Percentiles rank a stretch among this genome's conserved stretches.
Conservation (phyloP, 2,888 invertebrate genomes). For the Linnaemya tessellans region DNA sequence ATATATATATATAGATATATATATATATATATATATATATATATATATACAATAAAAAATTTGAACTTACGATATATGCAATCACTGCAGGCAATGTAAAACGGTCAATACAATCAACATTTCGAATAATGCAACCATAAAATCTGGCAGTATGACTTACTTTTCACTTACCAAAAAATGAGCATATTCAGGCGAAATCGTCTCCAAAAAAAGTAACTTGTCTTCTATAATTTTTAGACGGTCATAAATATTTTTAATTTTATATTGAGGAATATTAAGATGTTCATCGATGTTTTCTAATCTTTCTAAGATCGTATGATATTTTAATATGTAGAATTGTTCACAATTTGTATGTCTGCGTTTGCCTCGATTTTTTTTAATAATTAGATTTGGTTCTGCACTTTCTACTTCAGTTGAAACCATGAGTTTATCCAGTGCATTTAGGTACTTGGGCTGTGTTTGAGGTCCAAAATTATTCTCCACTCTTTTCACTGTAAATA, state of each 20-base stretch:
- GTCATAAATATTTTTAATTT: conserved; percentile 87
- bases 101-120: too few species aligned
- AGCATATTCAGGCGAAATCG: conserved; percentile 92
- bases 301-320: conserved; percentile 86
- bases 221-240: conserved; percentile 90
- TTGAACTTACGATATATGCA: too few species aligned
- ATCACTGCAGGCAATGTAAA: too few species aligned
- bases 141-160: too few species aligned
- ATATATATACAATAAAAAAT: too few species aligned
- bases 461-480: conserved; percentile 89
- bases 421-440: conserved; percentile 84
- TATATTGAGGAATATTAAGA: conserved; percentile 84
- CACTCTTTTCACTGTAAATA: conserved; percentile 88
- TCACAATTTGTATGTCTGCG: conserved; percentile 31
- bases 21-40: too few species aligned
- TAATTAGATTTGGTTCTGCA: background rate
- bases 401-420: conserved; percentile 63
- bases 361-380: background rate
- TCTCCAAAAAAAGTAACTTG: conserved; percentile 88
- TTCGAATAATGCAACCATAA: too few species aligned
- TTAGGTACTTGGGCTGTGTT: conserved; percentile 84
- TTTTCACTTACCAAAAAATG: conserved; percentile 85
- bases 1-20: too few species aligned
- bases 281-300: conserved; percentile 87
- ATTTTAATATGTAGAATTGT: background rate